Conservation (phyloP, 2,113 vertebrate species). For the Rhinolophus sinicus region DNA sequence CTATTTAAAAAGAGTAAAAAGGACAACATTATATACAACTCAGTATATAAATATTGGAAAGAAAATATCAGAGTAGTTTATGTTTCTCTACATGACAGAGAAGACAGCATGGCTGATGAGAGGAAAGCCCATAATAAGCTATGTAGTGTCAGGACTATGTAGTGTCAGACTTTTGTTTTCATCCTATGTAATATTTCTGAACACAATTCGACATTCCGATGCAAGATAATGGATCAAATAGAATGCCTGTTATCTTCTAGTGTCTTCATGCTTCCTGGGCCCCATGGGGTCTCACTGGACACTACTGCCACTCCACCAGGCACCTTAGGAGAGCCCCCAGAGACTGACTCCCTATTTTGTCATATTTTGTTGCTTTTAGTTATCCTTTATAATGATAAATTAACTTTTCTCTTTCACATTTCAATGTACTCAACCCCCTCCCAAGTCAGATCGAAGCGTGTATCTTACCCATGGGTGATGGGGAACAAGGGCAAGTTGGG, state of each 20-base stretch:
- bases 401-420: not conserved
- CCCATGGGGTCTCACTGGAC: not conserved
- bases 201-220: not conserved
- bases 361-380: not conserved
- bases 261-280: too few species aligned
- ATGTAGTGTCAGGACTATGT: not conserved
- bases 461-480: too few species aligned
- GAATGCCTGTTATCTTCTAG: not conserved
- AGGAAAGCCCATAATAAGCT: not conserved
- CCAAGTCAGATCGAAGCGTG: not conserved
- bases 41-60: not conserved
- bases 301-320: fast-evolving
- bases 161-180: not conserved
- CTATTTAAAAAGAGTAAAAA: not conserved
- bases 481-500: not conserved
- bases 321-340: not conserved
- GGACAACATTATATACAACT: not conserved
- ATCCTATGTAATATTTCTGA: not conserved
- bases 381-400: not conserved
- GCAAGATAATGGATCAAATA: not conserved
- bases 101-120: not conserved
- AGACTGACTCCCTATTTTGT: not conserved
- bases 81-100: not conserved
- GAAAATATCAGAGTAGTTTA: not conserved
- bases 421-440: not conserved